Evolutionary conservation across 2,888 invertebrate genomes (phyloP).

Genomic region (Drosophila birchii): DNA sequence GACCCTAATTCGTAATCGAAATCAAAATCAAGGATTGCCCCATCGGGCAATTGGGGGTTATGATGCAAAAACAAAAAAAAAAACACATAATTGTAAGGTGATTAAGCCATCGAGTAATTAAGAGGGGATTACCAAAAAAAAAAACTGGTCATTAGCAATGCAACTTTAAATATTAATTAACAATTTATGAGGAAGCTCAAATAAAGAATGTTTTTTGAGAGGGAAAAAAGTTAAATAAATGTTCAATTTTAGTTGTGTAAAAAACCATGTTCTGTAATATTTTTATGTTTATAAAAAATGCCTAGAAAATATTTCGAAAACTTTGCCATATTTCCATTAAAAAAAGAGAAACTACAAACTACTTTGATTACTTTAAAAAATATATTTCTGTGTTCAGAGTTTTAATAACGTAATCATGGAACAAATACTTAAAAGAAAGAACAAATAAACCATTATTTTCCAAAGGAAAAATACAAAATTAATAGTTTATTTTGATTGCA

Average conservation of each 20-base stretch:
- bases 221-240: neutral
- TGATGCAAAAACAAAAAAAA: conserved; percentile 1
- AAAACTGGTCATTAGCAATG: neutral
- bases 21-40: conserved; percentile 4
- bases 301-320: no score
- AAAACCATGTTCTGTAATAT: neutral
- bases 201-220: neutral
- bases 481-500: no score
- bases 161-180: conserved; percentile 1
- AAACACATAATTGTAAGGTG: neutral
- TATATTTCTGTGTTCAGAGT: no score
- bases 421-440: no score
- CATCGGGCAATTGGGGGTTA: neutral
- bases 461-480: no score
- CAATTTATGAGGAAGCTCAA: neutral
- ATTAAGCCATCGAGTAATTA: conserved; percentile 9
- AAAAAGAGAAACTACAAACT: no score
- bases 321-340: no score
- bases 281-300: neutral
- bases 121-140: conserved; percentile 4
- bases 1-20: conserved; percentile 3
- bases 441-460: no score
- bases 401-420: no score
- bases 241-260: neutral
- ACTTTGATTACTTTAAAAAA: no score